A percentile compares a stretch with the other conserved stretches of the same genome.
Evolutionary conservation across 2,888 invertebrate species (phyloP).

Genomic region (Osedax frankpressi): DNA sequence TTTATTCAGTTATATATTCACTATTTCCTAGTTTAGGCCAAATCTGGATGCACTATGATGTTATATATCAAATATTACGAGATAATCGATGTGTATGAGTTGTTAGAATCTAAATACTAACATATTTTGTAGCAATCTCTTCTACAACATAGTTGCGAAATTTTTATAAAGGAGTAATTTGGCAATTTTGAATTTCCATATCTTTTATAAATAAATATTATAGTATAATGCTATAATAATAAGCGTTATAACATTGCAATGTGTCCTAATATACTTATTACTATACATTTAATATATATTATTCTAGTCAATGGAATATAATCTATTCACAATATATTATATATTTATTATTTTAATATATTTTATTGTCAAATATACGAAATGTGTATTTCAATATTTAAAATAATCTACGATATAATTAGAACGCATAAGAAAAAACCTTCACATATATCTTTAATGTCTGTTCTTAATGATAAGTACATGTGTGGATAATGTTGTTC

Average conservation of each 20-base stretch:
- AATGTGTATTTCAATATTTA: too few species aligned
- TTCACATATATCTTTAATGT: constrained; percentile 18
- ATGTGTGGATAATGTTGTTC: constrained; percentile 20
- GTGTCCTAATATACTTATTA: too few species aligned
- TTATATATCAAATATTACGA: neutral
- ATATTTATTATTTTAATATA: neutral
- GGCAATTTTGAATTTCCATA: neutral
- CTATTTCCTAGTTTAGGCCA: too few species aligned
- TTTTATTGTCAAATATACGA: neutral
- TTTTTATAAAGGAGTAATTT: neutral
- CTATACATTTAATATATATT: too few species aligned
- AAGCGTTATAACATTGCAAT: too few species aligned
- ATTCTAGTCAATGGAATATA: too few species aligned
- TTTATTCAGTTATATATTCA: too few species aligned
- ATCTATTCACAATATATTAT: too few species aligned
- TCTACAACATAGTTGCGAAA: neutral
- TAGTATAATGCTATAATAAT: too few species aligned
- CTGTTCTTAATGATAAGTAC: constrained; percentile 15
- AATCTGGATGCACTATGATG: neutral
- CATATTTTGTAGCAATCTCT: neutral
- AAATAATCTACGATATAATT: neutral
- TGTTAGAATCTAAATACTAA: neutral
- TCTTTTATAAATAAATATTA: too few species aligned
- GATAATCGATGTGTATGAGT: neutral
- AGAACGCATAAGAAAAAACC: neutral